phyloP scores from a whole-genome alignment of 2,113 vertebrate genomes.

The Cinclus cinclus region DNA sequence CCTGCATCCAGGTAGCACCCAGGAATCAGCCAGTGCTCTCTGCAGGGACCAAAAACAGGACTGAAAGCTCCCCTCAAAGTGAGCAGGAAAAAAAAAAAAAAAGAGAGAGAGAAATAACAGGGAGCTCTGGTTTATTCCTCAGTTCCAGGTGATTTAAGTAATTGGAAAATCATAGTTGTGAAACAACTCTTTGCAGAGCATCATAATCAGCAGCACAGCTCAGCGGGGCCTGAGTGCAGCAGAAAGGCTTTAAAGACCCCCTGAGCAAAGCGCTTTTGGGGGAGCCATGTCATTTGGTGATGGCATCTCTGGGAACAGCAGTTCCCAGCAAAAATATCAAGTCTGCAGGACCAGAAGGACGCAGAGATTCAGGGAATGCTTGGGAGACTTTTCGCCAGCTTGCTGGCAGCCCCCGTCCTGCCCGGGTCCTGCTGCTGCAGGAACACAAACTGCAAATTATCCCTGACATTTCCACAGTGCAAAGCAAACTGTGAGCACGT shows the following conservation, averaged over 20 bases:
- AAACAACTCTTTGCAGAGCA: conserved; percentile 35
- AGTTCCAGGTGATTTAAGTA: conserved; percentile 64
- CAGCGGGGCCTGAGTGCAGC: neutral
- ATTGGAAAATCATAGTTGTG: conserved; percentile 65
- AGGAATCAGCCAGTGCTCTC: neutral
- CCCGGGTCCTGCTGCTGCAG: neutral
- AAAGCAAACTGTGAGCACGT: neutral
- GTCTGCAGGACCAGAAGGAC: neutral
- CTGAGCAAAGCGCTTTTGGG: neutral
- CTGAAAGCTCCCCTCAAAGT: neutral
- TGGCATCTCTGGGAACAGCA: neutral
- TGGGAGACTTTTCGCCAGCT: neutral
- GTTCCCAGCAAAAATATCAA: neutral
- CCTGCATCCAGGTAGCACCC: neutral
- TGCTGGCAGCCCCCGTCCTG: neutral
- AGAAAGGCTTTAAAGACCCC: conserved; percentile 7
- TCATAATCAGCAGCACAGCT: conserved; percentile 17
- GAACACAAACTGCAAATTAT: neutral
- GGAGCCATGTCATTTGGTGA: neutral
- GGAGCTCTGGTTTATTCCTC: neutral
- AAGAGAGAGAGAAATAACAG: neutral
- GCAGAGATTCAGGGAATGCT: neutral
- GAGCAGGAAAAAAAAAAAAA: neutral
- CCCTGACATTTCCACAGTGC: neutral
- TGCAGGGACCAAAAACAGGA: neutral